Evolutionary conservation across 2,113 vertebrate species (phyloP), one percentile per base, ranked within the genome.

Genomic region (Trogon surrucura): DNA sequence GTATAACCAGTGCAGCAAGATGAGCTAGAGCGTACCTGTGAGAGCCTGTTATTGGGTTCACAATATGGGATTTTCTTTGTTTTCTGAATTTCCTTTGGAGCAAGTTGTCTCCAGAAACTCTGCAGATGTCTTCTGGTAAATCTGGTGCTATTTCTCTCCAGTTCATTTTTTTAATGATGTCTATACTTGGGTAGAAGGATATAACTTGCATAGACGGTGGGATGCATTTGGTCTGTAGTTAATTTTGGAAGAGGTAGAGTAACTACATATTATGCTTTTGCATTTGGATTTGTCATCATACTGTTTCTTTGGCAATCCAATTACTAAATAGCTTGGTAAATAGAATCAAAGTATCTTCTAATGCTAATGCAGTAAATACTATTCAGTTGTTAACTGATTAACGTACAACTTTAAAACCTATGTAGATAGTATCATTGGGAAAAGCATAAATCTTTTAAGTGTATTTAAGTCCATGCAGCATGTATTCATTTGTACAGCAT

Each of bases 291-390:
- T 75, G 45, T 78, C 45, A 36, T 62, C 15, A 13, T 85, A 26
- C 13, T 91, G 19, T 58, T 83, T 41, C 61, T 77, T 74, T 85
- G 73, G 78, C 78, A 89, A 74, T 75, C 65, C 83, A 44, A 78
- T 96, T 93, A 54, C 64, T 69, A 69, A 89, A 83, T 66, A 69
- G 53, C 54, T 71, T 80, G 17, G 34, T 85, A 89, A 96, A 77
- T 78, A 70, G 38, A 74, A 91, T 91, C 18, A 89, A 97, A 77
- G 7, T 83, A 71, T 67, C 45, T 92, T 86, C 26, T 61, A 45
- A 48, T 85, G 64, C 44, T 88, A 82, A 94, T 74, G 41, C 30
- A 58, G 23, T 65, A 89, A 82, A 88, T 73, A 87, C 47, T 58
- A 60, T 77, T 92, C 74, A 7, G 20, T 30, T 86, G 32, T 93